These are phyloP conservation scores for Poecilia gillii DNA, from an alignment of 2,797 vertebrate species.

Conservation along the genomic window DNA sequence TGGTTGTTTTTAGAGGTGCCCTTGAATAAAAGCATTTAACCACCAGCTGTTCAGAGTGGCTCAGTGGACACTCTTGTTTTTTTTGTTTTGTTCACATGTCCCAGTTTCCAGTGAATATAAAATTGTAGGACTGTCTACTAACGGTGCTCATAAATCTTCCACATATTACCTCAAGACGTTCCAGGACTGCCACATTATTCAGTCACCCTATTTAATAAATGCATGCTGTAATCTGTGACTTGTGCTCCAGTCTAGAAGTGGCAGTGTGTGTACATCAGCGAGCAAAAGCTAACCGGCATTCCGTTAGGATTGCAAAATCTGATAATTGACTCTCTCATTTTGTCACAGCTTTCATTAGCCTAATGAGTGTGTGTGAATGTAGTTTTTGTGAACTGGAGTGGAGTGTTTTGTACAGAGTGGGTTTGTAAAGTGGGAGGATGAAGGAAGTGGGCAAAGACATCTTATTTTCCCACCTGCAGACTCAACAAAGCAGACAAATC, in stretches of 20 bases:
- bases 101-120: conserved; percentile 33
- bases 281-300: conserved; percentile 58
- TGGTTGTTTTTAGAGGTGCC: conserved; percentile 49
- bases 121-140: conserved; percentile 34
- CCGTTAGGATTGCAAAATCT: conserved; percentile 61
- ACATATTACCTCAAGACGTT: conserved; percentile 25
- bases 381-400: conserved; percentile 71
- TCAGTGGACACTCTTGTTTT: conserved; percentile 26
- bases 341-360: conserved; percentile 61
- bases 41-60: conserved; percentile 59
- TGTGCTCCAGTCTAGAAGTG: conserved; percentile 32
- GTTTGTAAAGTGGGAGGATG: background rate
- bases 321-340: conserved; percentile 67
- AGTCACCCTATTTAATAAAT: conserved; percentile 12
- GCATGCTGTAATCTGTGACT: conserved; percentile 16
- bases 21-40: conserved; percentile 52
- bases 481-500: conserved; percentile 53
- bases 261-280: conserved; percentile 51
- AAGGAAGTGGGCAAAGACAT: conserved; percentile 38
- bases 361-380: conserved; percentile 43
- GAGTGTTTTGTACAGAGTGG: conserved; percentile 41
- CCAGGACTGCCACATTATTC: conserved; percentile 42
- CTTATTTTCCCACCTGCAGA: conserved; percentile 56
- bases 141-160: conserved; percentile 20
- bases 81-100: conserved; percentile 32